Evolutionary conservation across 2,888 invertebrate genomes (phyloP), one percentile per base, ranked within the genome.

Genomic region (Temnothorax unifasciatus): DNA sequence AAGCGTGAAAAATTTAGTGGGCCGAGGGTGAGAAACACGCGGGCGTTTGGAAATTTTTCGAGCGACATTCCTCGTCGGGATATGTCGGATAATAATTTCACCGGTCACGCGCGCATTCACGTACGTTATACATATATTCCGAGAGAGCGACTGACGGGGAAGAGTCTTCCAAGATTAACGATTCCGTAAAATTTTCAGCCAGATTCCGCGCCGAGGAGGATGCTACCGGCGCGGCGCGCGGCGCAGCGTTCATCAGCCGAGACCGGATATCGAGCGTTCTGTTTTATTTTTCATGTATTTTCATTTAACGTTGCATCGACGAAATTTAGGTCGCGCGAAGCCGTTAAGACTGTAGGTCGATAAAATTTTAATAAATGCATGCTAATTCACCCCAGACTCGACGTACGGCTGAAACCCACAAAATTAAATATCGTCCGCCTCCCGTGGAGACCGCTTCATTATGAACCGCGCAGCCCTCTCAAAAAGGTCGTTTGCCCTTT

Each of bases 1-100:
- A 77, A 82, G 83, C 66, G 74, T 81, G 66, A 86, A 81, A 81
- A 86, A 85, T 88, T 88, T 88, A 86, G 38, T 74, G 61, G 38
- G 81, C 81, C 44, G 4, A 11, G 79, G 41, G 50, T 76, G 85
- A 74, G 85, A 79, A 84, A 83, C 69, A 81, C 50, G 82, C 50
- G 52, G 64, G 44, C 77, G 73, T 84, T 88, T 81, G 76, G 68
- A 83, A 85, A 87, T 82, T 81, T 74, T 76, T 77, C 74, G 79
- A 50, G 61, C 54, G 73, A 44, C 77, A 71, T 88, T 84, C 82
- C 77, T 71, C 41, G 44, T 41, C 21, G 47, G 34, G 44, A 66
- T 69, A 84, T 18, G 38, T n/a, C 47, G 73, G 21, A 81, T 83
- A 77, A 87, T 85, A 71, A 69, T 77, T 47, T 41, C 9, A 50